phyloP scores from a whole-genome alignment of 2,888 invertebrate species.

The Oscheius onirici region DNA sequence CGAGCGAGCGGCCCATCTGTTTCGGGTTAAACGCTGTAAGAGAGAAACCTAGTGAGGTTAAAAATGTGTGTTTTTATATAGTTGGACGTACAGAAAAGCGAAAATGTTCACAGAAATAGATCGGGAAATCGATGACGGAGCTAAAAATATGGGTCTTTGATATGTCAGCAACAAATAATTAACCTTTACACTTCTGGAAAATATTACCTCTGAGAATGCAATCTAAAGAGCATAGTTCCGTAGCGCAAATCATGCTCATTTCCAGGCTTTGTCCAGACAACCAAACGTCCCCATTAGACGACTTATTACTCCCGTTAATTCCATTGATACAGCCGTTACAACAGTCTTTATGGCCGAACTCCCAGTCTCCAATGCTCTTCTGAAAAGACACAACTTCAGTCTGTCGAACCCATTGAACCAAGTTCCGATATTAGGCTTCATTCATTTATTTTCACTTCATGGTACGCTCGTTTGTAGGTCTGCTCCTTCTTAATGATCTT shows the following conservation, averaged over 20 bases:
- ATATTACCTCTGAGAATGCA: background rate
- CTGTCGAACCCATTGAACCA: no score
- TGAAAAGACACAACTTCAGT: no score
- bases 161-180: background rate
- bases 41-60: background rate
- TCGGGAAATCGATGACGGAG: background rate
- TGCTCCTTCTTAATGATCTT: no score
- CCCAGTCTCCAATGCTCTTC: no score
- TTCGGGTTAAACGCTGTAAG: slow-evolving; percentile 12
- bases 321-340: no score
- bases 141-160: background rate
- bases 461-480: no score
- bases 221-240: slow-evolving; percentile 4
- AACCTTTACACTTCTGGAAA: background rate
- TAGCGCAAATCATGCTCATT: background rate
- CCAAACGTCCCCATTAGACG: background rate
- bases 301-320: no score
- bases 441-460: no score
- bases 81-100: no score
- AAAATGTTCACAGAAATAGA: background rate
- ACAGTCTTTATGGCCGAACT: no score
- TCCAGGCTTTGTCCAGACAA: background rate
- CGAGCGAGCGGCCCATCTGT: slow-evolving; percentile 23
- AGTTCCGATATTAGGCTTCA: no score
- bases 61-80: background rate